Percentiles rank a stretch among this genome's conserved stretches.
phyloP scores from a whole-genome alignment of 2,113 vertebrate species.

The Pollimyrus isidori region DNA sequence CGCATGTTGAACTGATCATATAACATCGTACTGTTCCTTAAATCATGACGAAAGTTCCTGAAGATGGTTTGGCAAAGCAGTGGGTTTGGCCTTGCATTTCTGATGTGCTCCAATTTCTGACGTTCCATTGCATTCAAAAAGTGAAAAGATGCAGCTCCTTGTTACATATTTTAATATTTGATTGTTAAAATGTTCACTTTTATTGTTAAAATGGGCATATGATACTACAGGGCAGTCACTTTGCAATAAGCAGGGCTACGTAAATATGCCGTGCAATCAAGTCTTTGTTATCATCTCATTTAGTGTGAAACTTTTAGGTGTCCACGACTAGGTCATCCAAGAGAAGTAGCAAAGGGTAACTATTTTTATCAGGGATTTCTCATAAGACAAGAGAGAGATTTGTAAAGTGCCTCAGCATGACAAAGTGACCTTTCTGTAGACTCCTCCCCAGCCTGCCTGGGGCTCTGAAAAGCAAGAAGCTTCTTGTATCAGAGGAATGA shows the following conservation, averaged over 20 bases:
- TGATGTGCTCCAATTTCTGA: not conserved
- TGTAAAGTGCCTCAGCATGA: conserved; percentile 40
- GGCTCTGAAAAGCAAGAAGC: conserved; percentile 27
- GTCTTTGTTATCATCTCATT: conserved; percentile 13
- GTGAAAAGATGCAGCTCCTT: not conserved
- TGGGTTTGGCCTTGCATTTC: not conserved
- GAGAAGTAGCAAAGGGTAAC: not conserved
- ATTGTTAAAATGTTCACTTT: not conserved
- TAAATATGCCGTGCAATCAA: conserved; percentile 16
- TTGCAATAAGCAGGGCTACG: conserved; percentile 2
- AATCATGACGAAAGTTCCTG: not conserved
- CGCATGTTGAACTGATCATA: not conserved
- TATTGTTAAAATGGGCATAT: not conserved
- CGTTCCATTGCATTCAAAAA: not conserved
- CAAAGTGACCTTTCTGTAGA: conserved; percentile 49
- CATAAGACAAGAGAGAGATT: conserved; percentile 34
- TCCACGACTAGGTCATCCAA: not conserved
- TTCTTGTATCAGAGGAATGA: conserved; percentile 36
- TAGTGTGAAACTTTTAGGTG: not conserved
- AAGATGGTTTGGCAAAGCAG: not conserved
- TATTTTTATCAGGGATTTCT: not conserved
- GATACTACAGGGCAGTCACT: not conserved
- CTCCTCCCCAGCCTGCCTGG: conserved; percentile 39
- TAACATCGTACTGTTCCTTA: not conserved
- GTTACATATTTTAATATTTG: not conserved